Conservation (phyloP, 2,888 invertebrate species). For the Nysson spinosus region DNA sequence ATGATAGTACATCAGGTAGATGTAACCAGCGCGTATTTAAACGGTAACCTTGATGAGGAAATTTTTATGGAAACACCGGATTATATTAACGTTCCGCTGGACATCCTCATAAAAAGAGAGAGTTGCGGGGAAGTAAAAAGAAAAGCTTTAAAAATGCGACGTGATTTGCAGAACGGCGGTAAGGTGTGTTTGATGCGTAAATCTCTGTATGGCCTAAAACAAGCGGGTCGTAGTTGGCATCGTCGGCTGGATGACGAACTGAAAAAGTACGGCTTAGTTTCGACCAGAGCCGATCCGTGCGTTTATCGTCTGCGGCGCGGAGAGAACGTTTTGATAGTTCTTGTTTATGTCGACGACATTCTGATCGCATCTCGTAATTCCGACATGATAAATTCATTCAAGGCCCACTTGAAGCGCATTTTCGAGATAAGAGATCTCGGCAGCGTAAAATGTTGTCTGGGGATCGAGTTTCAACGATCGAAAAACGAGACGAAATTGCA, state of each 20-base stretch:
- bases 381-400: background rate
- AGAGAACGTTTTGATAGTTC: slow-evolving; percentile 4
- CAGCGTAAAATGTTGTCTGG: background rate
- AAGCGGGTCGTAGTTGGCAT: slow-evolving; percentile 10
- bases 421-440: background rate
- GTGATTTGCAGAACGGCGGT: background rate
- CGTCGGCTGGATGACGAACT: background rate
- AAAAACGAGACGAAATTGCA: background rate
- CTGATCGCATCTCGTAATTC: background rate
- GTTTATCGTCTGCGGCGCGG: background rate
- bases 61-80: background rate
- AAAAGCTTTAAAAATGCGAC: slow-evolving; percentile 1
- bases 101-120: background rate
- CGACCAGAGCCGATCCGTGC: slow-evolving; percentile 3
- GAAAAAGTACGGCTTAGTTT: background rate
- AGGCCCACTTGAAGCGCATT: background rate
- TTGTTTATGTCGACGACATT: slow-evolving; percentile 7
- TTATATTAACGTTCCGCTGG: background rate
- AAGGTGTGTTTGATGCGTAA: background rate
- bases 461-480: background rate
- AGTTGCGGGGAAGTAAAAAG: background rate
- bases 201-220: slow-evolving; percentile 1
- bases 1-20: slow-evolving; percentile 1
- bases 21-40: background rate
- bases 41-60: background rate